phyloP scores from a whole-genome alignment of 1,140 invertebrate genomes.

The Eriocheir sinensis region DNA sequence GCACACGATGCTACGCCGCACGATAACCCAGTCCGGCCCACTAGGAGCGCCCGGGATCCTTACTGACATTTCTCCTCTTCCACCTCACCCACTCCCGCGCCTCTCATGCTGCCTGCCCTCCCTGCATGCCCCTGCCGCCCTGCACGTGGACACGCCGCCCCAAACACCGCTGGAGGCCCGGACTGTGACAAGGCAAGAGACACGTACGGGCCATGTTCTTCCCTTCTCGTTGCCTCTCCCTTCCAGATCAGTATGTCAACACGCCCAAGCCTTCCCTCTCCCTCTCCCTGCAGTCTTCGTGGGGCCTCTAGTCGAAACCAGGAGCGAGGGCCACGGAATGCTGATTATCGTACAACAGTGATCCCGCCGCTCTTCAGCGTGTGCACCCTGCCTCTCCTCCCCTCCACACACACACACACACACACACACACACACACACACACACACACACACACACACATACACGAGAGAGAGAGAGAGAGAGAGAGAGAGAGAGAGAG shows the following conservation, averaged over 20 bases:
- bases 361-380: conserved; percentile 12
- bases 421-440: neutral
- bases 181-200: conserved; percentile 9
- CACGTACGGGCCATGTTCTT: conserved; percentile 5
- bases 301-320: neutral
- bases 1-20: conserved; percentile 69
- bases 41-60: conserved; percentile 64
- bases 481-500: neutral
- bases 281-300: neutral
- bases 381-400: neutral
- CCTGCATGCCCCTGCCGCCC: conserved; percentile 39
- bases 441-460: too few relatives aligned
- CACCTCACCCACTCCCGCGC: conserved; percentile 50
- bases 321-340: neutral
- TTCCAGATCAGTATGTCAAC: conserved; percentile 45
- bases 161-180: neutral
- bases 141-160: conserved; percentile 1
- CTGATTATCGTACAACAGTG: conserved; percentile 40
- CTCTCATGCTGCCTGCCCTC: conserved; percentile 42
- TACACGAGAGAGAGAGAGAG: too few relatives aligned
- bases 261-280: neutral
- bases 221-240: conserved; percentile 11
- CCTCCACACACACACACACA: too few relatives aligned
- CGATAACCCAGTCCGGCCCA: conserved; percentile 62
- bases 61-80: conserved; percentile 59